Percentiles rank a stretch among this genome's conserved stretches.
Conservation (phyloP, 1,140 invertebrate genomes). For the Archivesica marissinica region DNA sequence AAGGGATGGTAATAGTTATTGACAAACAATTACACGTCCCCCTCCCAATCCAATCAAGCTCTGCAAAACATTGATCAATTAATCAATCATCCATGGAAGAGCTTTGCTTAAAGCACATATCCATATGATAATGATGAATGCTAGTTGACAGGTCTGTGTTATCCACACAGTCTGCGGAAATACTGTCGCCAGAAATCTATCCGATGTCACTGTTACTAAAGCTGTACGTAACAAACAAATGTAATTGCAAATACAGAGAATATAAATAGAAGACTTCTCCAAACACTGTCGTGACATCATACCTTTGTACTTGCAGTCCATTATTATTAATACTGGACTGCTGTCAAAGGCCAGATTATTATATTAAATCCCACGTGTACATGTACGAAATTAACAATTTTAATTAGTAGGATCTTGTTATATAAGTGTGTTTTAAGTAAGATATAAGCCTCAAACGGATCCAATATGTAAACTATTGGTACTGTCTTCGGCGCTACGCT, state of each 20-base stretch:
- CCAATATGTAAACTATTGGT: too few species aligned
- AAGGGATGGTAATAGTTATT: slow-evolving; percentile 44
- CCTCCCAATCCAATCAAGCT: slow-evolving; percentile 63
- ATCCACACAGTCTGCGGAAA: slow-evolving; percentile 25
- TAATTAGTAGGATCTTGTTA: too few species aligned
- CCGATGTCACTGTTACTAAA: slow-evolving; percentile 87
- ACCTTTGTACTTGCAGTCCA: too few species aligned
- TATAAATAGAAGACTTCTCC: neutral
- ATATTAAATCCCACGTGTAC: too few species aligned
- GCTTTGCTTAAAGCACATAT: slow-evolving; percentile 29
- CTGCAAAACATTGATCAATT: slow-evolving; percentile 45
- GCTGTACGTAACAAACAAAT: slow-evolving; percentile 99
- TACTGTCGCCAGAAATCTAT: slow-evolving; percentile 49
- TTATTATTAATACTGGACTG: too few species aligned
- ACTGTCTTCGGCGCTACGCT: too few species aligned
- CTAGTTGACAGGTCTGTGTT: slow-evolving; percentile 50
- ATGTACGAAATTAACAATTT: too few species aligned
- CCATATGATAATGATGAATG: slow-evolving; percentile 97
- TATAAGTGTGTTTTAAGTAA: too few species aligned
- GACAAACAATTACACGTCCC: slow-evolving; percentile 46
- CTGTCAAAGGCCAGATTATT: too few species aligned
- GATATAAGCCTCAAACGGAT: too few species aligned
- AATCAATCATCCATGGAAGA: slow-evolving; percentile 49
- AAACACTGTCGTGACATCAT: too few species aligned
- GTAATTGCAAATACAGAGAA: slow-evolving; percentile 92